phyloP scores from a whole-genome alignment of 2,888 invertebrate species.

The Girardia tigrina region DNA sequence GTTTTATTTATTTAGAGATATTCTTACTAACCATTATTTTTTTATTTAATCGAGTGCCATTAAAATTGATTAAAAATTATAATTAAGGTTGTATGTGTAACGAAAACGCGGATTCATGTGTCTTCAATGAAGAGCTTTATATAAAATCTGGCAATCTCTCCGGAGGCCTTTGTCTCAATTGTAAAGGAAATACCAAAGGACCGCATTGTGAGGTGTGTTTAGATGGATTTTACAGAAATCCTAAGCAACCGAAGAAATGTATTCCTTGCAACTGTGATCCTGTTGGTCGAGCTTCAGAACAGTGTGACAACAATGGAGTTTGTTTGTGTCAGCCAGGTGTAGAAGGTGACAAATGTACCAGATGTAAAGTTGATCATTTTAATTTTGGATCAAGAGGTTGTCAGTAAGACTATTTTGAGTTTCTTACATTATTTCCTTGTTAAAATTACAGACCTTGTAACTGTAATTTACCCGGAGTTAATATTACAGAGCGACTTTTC shows the following conservation, averaged over 20 bases:
- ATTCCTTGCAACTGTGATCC: constrained; percentile 49
- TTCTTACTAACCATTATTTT: too few relatives aligned
- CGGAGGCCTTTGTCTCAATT: constrained; percentile 73
- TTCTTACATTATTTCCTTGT: constrained; percentile 60
- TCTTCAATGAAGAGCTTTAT: constrained; percentile 81
- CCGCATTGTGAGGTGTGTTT: constrained; percentile 78
- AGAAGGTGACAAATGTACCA: constrained; percentile 58
- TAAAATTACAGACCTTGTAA: constrained; percentile 75
- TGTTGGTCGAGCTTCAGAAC: not conserved
- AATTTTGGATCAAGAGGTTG: constrained; percentile 24
- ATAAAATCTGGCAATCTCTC: constrained; percentile 66
- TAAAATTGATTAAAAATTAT: too few relatives aligned
- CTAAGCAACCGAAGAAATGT: constrained; percentile 45
- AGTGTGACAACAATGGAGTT: constrained; percentile 38
- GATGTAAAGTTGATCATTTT: constrained; percentile 65
- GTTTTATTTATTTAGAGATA: too few relatives aligned
- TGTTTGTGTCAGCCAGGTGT: constrained; percentile 39
- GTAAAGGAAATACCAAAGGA: constrained; percentile 76
- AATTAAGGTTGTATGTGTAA: constrained; percentile 83
- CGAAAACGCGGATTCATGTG: constrained; percentile 80
- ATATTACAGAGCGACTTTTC: not conserved
- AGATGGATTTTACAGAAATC: constrained; percentile 61
- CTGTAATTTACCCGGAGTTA: constrained; percentile 52
- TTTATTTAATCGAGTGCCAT: too few relatives aligned
- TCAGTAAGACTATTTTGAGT: not conserved